A percentile compares a stretch with the other conserved stretches of the same genome.
Evolutionary conservation across 2,113 vertebrate genomes (phyloP).

Genomic region (Mormoops blainvillei): DNA sequence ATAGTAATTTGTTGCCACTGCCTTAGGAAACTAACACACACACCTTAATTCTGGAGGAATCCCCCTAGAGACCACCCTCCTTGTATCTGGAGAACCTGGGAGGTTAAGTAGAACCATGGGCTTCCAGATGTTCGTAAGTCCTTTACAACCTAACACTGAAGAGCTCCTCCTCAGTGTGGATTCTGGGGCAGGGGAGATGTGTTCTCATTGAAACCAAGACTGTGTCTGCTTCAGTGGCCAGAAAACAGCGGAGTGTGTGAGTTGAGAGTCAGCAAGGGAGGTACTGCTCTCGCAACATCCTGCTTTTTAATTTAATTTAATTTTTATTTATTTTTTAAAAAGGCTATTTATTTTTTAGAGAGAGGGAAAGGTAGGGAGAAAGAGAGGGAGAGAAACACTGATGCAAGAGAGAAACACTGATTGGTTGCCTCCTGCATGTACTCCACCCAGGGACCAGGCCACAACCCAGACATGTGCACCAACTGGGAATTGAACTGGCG

Average conservation of each 20-base stretch:
- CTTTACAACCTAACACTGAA: neutral
- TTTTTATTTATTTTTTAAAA: too few relatives aligned
- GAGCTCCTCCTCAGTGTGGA: neutral
- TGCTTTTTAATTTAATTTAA: neutral
- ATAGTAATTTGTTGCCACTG: neutral
- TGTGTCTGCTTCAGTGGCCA: neutral
- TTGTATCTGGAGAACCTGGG: neutral
- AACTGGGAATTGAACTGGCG: too few relatives aligned
- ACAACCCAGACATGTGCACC: too few relatives aligned
- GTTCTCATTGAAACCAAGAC: neutral
- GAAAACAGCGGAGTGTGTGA: neutral
- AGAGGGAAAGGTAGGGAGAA: too few relatives aligned
- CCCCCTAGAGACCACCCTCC: neutral
- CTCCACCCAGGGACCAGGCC: too few relatives aligned
- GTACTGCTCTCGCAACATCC: neutral
- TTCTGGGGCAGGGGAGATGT: neutral
- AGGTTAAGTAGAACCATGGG: neutral
- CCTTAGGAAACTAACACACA: neutral
- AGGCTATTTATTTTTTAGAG: too few relatives aligned
- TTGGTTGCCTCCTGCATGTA: too few relatives aligned
- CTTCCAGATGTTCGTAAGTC: neutral
- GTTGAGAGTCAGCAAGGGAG: neutral
- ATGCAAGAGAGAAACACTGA: too few relatives aligned
- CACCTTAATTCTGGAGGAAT: neutral
- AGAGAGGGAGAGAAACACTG: too few relatives aligned